Conservation (phyloP, 2,888 invertebrate genomes). For the Linnaemya vulpina region DNA sequence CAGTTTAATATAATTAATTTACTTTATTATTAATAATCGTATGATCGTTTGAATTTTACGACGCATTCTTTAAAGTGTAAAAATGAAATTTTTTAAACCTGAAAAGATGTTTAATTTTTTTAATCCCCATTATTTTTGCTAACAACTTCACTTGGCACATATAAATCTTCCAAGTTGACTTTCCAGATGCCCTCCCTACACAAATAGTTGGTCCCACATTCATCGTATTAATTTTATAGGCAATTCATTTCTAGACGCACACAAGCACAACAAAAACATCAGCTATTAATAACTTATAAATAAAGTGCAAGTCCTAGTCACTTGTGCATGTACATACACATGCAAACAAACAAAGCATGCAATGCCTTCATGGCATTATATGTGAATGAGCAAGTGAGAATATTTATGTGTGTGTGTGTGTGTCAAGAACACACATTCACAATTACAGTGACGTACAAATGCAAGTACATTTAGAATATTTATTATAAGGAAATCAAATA, state of each 20-base stretch:
- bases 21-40: too few species aligned
- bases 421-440: slow-evolving; percentile 28
- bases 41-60: too few species aligned
- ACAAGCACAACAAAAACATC: slow-evolving; percentile 30
- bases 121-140: too few species aligned
- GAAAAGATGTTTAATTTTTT: too few species aligned
- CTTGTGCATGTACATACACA: slow-evolving; percentile 1
- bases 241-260: slow-evolving; percentile 12
- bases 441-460: slow-evolving; percentile 52
- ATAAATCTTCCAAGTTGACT: neutral
- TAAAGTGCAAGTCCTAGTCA: slow-evolving; percentile 52
- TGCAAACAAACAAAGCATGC: slow-evolving; percentile 29
- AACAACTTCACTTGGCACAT: neutral
- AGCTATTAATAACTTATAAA: slow-evolving; percentile 58
- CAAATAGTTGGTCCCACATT: slow-evolving; percentile 13
- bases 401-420: neutral
- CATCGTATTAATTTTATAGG: slow-evolving; percentile 9
- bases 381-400: neutral
- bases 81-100: too few species aligned
- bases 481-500: neutral
- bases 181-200: slow-evolving; percentile 1
- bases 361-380: neutral
- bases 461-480: neutral
- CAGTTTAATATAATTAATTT: too few species aligned
- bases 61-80: too few species aligned